Conservation (phyloP, 2,797 vertebrate genomes). For the Ptychobarbus kaznakovi region DNA sequence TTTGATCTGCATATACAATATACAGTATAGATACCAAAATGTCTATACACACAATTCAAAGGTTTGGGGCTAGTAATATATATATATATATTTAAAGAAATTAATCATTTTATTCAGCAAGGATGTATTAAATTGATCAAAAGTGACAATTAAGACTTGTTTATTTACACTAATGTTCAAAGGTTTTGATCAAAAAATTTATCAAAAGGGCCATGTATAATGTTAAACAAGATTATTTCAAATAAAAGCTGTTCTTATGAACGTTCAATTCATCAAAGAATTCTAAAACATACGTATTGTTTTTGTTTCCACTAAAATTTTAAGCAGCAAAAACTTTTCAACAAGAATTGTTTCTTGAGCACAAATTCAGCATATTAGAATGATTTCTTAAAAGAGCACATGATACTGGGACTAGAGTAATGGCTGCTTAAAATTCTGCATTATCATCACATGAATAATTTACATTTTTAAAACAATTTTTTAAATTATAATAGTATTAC, state of each 20-base stretch:
- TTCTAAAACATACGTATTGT: neutral
- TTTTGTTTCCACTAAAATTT: neutral
- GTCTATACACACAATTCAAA: neutral
- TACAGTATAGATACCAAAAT: neutral
- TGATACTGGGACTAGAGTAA: neutral
- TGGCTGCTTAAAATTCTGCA: neutral
- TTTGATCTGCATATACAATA: neutral
- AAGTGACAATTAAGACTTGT: neutral
- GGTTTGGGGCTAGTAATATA: no score
- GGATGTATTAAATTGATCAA: neutral
- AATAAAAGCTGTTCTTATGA: neutral
- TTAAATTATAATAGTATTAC: neutral
- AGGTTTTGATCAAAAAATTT: neutral
- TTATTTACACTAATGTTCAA: neutral
- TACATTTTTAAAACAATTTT: neutral
- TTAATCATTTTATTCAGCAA: neutral
- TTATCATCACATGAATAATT: neutral
- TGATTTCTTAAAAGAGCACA: neutral
- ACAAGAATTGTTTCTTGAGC: neutral
- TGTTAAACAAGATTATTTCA: neutral
- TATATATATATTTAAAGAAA: neutral
- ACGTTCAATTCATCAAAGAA: no score
- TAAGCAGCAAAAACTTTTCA: neutral
- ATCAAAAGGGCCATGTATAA: neutral
- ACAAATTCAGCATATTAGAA: neutral